A percentile compares a stretch with the other conserved stretches of the same genome.
Conservation (phyloP, 2,888 invertebrate genomes). For the Apodemia zela region DNA sequence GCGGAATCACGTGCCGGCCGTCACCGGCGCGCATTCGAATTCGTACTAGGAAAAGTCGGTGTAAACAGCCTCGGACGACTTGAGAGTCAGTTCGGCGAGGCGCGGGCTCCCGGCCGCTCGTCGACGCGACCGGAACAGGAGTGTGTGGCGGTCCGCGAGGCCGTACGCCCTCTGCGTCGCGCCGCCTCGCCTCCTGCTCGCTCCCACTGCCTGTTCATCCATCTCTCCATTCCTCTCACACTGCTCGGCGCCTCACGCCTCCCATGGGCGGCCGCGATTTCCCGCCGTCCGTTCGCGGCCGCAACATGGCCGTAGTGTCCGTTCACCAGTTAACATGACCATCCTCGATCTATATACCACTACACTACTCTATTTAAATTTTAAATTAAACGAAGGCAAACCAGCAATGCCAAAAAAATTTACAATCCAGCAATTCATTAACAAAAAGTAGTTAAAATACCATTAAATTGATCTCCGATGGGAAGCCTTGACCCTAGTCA, state of each 20-base stretch:
- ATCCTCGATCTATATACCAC: conserved; percentile 35
- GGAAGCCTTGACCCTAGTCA: too few relatives aligned
- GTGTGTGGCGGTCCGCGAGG: conserved; percentile 72
- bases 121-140: conserved; percentile 79
- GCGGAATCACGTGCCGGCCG: conserved; percentile 40
- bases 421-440: background rate
- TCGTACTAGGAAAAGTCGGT: conserved; percentile 61
- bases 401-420: background rate
- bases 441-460: too few relatives aligned
- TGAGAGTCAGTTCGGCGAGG: conserved; percentile 65
- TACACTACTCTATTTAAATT: background rate
- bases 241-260: conserved; percentile 67
- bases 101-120: conserved; percentile 77
- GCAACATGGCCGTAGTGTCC: conserved; percentile 72
- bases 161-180: conserved; percentile 80
- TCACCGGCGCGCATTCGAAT: conserved; percentile 71
- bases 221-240: conserved; percentile 54
- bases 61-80: conserved; percentile 50
- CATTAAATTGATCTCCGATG: too few relatives aligned
- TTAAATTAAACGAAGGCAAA: background rate
- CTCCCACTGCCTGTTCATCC: conserved; percentile 44
- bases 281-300: conserved; percentile 64
- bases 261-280: conserved; percentile 79
- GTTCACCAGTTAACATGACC: conserved; percentile 46
- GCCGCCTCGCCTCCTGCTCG: conserved; percentile 75